phyloP scores from a whole-genome alignment of 2,888 invertebrate genomes.

The Sipha maydis region DNA sequence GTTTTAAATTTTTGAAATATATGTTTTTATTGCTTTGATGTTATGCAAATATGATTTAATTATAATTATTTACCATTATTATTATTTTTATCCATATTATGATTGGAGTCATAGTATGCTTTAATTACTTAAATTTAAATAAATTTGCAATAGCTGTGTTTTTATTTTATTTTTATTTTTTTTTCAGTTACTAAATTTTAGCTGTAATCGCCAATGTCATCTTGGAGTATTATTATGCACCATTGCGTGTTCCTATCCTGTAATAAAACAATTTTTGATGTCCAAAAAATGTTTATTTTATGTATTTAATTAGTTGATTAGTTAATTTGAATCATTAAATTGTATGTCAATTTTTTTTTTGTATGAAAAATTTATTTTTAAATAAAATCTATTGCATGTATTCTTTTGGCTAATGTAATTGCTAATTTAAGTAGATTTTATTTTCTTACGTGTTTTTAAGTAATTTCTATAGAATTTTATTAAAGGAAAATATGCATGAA shows the following conservation, averaged over 20 bases:
- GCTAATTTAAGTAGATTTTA: slow-evolving; percentile 19
- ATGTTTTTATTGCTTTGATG: slow-evolving; percentile 8
- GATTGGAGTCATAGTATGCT: slow-evolving; percentile 1
- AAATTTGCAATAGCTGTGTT: slow-evolving; percentile 1
- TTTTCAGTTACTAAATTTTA: slow-evolving; percentile 59
- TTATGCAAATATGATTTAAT: neutral
- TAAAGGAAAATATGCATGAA: slow-evolving; percentile 26
- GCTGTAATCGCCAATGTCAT: slow-evolving; percentile 46
- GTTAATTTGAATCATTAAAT: neutral
- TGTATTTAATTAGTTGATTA: slow-evolving; percentile 17
- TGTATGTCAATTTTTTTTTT: neutral
- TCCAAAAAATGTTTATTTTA: slow-evolving; percentile 13
- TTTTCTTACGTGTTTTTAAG: neutral
- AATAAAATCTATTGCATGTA: slow-evolving; percentile 9
- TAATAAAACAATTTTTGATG: slow-evolving; percentile 10
- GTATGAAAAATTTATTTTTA: neutral
- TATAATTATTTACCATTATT: slow-evolving; percentile 7
- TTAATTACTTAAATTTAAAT: slow-evolving; percentile 8
- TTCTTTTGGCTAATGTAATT: slow-evolving; percentile 13
- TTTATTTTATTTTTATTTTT: slow-evolving; percentile 10
- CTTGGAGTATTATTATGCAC: slow-evolving; percentile 31
- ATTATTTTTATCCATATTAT: slow-evolving; percentile 7
- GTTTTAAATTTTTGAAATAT: neutral
- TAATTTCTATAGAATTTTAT: slow-evolving; percentile 5
- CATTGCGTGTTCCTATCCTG: slow-evolving; percentile 18